A percentile compares a stretch with the other conserved stretches of the same genome.
Conservation (phyloP, 2,113 vertebrate species). For the Takifugu bimaculatus region DNA sequence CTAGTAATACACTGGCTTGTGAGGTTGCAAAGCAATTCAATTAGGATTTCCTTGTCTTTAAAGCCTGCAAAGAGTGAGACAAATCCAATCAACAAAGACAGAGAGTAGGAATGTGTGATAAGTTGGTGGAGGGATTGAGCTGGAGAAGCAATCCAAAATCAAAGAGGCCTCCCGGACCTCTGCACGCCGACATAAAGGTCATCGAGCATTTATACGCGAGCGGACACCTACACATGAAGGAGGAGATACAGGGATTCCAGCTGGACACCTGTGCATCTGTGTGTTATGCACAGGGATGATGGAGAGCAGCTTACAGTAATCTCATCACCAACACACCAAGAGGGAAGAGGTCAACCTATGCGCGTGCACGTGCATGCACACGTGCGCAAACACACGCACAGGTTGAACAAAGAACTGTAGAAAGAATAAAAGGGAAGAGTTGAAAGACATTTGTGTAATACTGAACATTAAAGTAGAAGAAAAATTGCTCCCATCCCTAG, state of each 20-base stretch:
- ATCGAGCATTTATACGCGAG: neutral
- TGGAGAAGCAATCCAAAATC: slow-evolving; percentile 44
- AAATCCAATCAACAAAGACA: slow-evolving; percentile 70
- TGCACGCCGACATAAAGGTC: slow-evolving; percentile 30
- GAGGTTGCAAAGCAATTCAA: slow-evolving; percentile 78
- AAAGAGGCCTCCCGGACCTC: slow-evolving; percentile 27
- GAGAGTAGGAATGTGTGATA: slow-evolving; percentile 30
- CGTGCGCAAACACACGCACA: neutral
- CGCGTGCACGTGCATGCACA: slow-evolving; percentile 1
- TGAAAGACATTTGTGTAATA: slow-evolving; percentile 3
- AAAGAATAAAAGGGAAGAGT: neutral
- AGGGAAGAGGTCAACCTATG: slow-evolving; percentile 40
- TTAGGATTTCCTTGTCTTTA: slow-evolving; percentile 77
- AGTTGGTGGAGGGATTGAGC: slow-evolving; percentile 29
- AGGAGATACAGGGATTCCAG: slow-evolving; percentile 7
- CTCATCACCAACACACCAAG: slow-evolving; percentile 56
- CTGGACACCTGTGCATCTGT: slow-evolving; percentile 40
- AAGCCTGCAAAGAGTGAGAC: slow-evolving; percentile 68
- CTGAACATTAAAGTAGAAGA: slow-evolving; percentile 37
- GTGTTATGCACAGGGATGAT: slow-evolving; percentile 45
- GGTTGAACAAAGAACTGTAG: neutral
- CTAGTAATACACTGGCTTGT: slow-evolving; percentile 74
- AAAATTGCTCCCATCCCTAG: slow-evolving; percentile 53
- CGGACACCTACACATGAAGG: neutral
- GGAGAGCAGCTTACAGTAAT: slow-evolving; percentile 62